Evolutionary conservation across 1,140 invertebrate genomes (phyloP).

Genomic region (Ips typographus): DNA sequence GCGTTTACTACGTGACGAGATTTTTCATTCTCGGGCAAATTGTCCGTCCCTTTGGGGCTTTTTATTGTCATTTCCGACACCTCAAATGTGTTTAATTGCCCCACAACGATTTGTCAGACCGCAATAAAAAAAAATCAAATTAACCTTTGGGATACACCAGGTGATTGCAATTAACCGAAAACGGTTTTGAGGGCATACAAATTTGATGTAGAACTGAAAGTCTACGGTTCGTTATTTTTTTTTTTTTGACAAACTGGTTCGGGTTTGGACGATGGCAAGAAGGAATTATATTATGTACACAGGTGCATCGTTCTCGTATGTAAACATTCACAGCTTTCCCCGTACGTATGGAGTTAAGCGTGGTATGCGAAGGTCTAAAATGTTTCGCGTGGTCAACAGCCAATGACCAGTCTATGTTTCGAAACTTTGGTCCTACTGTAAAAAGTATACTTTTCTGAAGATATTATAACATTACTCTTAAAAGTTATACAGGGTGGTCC

Average conservation of each 20-base stretch:
- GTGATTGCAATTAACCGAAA: no score
- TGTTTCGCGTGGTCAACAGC: conserved; percentile 22
- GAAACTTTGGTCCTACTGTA: not conserved
- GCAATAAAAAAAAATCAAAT: no score
- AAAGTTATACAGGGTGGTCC: no score
- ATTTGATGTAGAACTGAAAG: no score
- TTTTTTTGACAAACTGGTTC: conserved; percentile 26
- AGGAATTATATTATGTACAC: conserved; percentile 32
- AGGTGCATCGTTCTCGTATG: conserved; percentile 35
- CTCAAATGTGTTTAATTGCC: not conserved
- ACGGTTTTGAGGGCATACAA: no score
- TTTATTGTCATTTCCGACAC: conserved; percentile 2
- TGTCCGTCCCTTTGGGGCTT: not conserved
- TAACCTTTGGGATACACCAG: no score
- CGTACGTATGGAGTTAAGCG: conserved; percentile 4
- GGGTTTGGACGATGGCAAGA: conserved; percentile 16
- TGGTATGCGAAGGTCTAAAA: conserved; percentile 30
- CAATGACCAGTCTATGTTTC: conserved; percentile 9
- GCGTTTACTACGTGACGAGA: conserved; percentile 20
- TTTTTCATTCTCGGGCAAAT: conserved; percentile 18
- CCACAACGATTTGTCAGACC: no score
- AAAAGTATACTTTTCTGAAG: no score
- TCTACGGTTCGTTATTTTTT: not conserved
- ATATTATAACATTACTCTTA: no score
- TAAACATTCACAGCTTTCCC: conserved; percentile 35